Evolutionary conservation across 2,888 invertebrate species (phyloP), one percentile per base, ranked within the genome.

Genomic region (Hydropsyche betteni): DNA sequence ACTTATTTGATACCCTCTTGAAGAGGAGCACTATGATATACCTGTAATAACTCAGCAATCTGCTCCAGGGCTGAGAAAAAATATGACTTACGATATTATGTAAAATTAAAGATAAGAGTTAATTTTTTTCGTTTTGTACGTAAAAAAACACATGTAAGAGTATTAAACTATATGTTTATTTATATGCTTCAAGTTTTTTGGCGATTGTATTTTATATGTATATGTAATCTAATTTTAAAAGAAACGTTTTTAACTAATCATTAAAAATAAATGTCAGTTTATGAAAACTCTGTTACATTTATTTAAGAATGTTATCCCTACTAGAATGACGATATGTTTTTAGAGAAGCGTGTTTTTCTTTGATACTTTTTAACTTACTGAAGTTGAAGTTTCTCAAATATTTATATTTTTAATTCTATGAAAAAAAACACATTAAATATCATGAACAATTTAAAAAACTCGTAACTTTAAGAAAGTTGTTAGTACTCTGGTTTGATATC

Each of bases 1-100:
- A 69, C 69, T 74, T 69, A 69, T 74, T 69, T 69, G 74, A 74
- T 74, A 69, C 74, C 74, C 74, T 74, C 74, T 74, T 53, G 50
- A 69, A 53, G 69, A 53, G 38, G 69, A 69, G 74, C 36, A 38
- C 69, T 44, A 69, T 69, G 69, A 74, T 74, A 74, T 74, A 74
- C 68, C 69, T 69, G 74, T 74, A 69, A 70, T 70, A 70, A 53
- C 53, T 70, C 52, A 53, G 14, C 33, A 33, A n/a, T 14, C 14
- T 24, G 24, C 50, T 50, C n/a, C 12, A 70, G 70, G 70, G 70
- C 16, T 70, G 70, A 68, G n/a, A 5, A 16, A 55, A 16, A 55
- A 55, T 55, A 7, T 55, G 24, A 55, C 12, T 55, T 55, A 44
- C 4, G 44, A 44, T 44, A 44, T 44, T 44, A 2, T 44, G 7